phyloP scores from a whole-genome alignment of 2,113 vertebrate genomes.

The Anarrhichthys ocellatus region DNA sequence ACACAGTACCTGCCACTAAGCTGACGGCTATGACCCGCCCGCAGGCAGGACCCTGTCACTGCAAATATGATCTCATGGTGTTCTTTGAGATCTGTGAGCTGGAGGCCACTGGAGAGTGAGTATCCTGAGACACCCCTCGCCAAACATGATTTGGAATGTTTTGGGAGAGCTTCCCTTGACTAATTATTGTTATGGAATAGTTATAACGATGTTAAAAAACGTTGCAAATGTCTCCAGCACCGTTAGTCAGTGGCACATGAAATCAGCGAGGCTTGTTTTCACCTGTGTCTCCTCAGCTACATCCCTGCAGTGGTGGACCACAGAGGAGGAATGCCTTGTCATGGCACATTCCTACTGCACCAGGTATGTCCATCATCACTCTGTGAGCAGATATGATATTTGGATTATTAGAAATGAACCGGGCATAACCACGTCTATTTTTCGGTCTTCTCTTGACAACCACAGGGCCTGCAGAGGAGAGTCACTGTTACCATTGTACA shows the following conservation, averaged over 20 bases:
- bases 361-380: constrained; percentile 85
- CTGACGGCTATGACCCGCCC: constrained; percentile 90
- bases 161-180: not conserved
- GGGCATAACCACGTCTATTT: not conserved
- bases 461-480: constrained; percentile 96
- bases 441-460: not conserved
- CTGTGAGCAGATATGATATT: not conserved
- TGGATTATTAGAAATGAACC: not conserved
- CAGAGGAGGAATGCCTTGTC: constrained; percentile 94
- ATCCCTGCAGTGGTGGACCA: constrained; percentile 97
- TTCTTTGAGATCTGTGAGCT: constrained; percentile 99
- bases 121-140: constrained; percentile 37
- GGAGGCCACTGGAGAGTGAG: constrained; percentile 98
- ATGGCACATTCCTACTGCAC: constrained; percentile 96
- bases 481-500: constrained; percentile 95
- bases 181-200: not conserved
- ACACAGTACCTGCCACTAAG: constrained; percentile 95
- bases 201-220: not conserved
- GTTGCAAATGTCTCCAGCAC: not conserved
- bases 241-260: not conserved
- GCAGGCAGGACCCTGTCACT: constrained; percentile 90
- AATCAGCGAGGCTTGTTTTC: constrained; percentile 8
- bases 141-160: not conserved
- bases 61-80: constrained; percentile 96
- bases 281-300: constrained; percentile 84